phyloP scores from a whole-genome alignment of 2,888 invertebrate genomes.

The Automeris io region DNA sequence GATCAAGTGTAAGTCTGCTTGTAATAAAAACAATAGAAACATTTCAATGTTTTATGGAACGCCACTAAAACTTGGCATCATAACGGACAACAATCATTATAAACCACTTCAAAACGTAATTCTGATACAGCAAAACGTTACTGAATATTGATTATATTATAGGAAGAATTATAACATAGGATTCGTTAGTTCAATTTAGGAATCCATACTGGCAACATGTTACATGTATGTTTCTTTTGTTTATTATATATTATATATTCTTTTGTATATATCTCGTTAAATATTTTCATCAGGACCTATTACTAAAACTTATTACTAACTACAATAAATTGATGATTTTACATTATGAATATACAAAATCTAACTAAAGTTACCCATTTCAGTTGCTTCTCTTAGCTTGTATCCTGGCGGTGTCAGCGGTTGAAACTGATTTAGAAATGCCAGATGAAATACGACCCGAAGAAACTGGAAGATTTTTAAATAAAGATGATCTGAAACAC shows the following conservation, averaged over 20 bases:
- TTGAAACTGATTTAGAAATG: neutral
- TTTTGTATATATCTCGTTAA: neutral
- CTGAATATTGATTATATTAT: too few relatives aligned
- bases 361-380: too few relatives aligned
- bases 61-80: neutral
- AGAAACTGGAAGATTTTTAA: neutral
- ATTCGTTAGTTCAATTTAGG: slow-evolving; percentile 12
- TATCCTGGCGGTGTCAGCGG: neutral
- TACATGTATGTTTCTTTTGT: slow-evolving; percentile 24
- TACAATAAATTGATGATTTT: neutral
- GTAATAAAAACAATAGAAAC: too few relatives aligned
- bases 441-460: neutral
- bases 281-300: neutral
- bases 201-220: slow-evolving; percentile 23
- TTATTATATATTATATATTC: neutral
- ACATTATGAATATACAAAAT: too few relatives aligned
- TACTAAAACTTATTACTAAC: neutral
- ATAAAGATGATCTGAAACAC: neutral
- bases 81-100: neutral
- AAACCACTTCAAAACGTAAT: neutral
- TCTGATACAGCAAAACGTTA: neutral
- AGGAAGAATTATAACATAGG: slow-evolving; percentile 9
- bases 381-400: slow-evolving; percentile 3
- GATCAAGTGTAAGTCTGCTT: too few relatives aligned
- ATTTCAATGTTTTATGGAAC: neutral